Evolutionary conservation across 2,888 invertebrate genomes (phyloP), one percentile per base, ranked within the genome.

Genomic region (Erebia ligea): DNA sequence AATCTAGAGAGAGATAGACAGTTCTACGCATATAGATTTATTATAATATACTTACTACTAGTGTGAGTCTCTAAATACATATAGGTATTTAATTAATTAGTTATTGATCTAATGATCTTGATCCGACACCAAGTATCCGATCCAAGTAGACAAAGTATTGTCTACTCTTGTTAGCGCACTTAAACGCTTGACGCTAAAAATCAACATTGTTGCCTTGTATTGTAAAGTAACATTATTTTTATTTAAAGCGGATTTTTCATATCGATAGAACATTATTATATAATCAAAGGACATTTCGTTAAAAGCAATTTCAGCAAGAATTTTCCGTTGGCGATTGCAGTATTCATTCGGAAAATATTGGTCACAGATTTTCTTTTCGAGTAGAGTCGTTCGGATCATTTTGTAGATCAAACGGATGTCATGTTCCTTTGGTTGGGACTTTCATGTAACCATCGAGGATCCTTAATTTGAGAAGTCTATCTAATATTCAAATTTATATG

Each of bases 301-400:
- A 15, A 8, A 21, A 34, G 42, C 19, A 65, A 54, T 19, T 52
- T 58, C 70, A 68, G 69, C 68, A 62, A 67, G 68, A 74, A 72
- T 72, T 74, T 72, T 74, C 72, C 72, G 68, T 66, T 74, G 72
- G 72, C 73, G 66, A 72, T 74, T 72, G 72, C 72, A 72, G 72
- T 72, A 72, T 74, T 72, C 72, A 72, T 69, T 74, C 61, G 72
- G 72, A 74, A 72, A 74, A 74, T 74, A 62, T 74, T 70, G 70
- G 72, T 68, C 68, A 66, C 72, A 72, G 72, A 72, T 74, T 72
- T 74, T 61, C 68, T 72, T 74, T 70, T 68, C 70, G 45, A 58
- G 59, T 59, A 57, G 61, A 72, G 67, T 68, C 58, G 67, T 66
- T 73, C 71, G 63, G 70, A 67, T 74, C 68, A 64, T 70, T 69